Conservation (phyloP, 2,888 invertebrate genomes). For the Ganaspis brasiliensis region DNA sequence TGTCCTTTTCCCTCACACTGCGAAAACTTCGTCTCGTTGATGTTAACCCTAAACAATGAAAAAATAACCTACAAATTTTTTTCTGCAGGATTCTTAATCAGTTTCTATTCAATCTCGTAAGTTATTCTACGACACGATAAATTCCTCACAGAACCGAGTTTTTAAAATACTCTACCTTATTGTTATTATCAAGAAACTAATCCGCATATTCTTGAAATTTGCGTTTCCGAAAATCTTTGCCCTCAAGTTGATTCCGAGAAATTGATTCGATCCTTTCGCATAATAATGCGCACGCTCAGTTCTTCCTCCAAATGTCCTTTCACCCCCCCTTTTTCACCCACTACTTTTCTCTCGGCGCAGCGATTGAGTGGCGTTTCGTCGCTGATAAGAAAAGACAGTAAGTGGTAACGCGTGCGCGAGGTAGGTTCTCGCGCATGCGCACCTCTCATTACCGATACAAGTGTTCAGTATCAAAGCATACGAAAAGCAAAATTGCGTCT, state of each 20-base stretch:
- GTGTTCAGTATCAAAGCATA: conserved; percentile 65
- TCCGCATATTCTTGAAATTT: not conserved
- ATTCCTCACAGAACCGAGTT: too few relatives aligned
- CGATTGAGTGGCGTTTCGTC: conserved; percentile 43
- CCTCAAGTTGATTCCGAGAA: not conserved
- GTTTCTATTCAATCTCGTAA: too few relatives aligned
- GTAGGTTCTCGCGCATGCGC: conserved; percentile 72
- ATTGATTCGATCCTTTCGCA: conserved; percentile 3
- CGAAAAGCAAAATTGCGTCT: conserved; percentile 66
- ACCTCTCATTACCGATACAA: conserved; percentile 59
- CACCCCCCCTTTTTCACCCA: not conserved
- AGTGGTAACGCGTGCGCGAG: conserved; percentile 68
- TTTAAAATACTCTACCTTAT: too few relatives aligned
- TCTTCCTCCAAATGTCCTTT: conserved; percentile 5
- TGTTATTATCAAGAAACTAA: too few relatives aligned
- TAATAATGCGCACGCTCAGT: conserved; percentile 46
- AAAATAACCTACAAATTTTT: too few relatives aligned
- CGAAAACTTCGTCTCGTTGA: too few relatives aligned
- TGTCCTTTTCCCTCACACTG: too few relatives aligned
- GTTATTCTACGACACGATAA: too few relatives aligned
- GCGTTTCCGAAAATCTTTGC: too few relatives aligned
- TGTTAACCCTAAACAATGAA: too few relatives aligned
- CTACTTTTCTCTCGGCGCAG: not conserved
- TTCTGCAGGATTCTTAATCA: too few relatives aligned
- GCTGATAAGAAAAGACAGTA: conserved; percentile 69